Percentiles rank a stretch among this genome's conserved stretches.
Evolutionary conservation across 2,113 vertebrate genomes (phyloP).

Genomic region (Spea bombifrons): DNA sequence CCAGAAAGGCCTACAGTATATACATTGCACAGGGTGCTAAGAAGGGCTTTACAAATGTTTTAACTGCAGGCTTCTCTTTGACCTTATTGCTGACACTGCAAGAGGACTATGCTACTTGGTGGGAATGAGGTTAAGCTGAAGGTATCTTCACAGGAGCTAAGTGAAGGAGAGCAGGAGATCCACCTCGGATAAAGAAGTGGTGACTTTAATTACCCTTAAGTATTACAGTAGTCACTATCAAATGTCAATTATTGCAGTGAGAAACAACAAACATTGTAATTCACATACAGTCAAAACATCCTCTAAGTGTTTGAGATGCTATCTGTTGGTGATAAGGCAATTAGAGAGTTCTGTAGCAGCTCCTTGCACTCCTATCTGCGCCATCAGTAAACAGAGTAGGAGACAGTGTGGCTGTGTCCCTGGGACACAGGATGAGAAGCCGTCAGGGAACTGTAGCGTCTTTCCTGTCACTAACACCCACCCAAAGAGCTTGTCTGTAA

Average conservation of each 20-base stretch:
- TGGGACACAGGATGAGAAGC: slow-evolving; percentile 58
- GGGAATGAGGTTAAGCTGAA: slow-evolving; percentile 20
- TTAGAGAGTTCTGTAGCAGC: slow-evolving; percentile 55
- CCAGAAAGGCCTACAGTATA: no score
- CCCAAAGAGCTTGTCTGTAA: slow-evolving; percentile 41
- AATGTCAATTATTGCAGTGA: slow-evolving; percentile 64
- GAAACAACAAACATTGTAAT: slow-evolving; percentile 66
- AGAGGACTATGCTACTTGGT: background rate
- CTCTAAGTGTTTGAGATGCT: slow-evolving; percentile 57
- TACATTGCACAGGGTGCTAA: no score
- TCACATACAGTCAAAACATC: slow-evolving; percentile 66
- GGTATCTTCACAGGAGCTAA: slow-evolving; percentile 37
- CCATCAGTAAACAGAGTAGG: slow-evolving; percentile 69
- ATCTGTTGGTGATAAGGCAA: slow-evolving; percentile 56
- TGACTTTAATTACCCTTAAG: slow-evolving; percentile 47
- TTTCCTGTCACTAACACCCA: slow-evolving; percentile 46
- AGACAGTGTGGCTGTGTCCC: slow-evolving; percentile 66
- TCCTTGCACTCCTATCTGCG: slow-evolving; percentile 53
- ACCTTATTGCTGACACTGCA: no score
- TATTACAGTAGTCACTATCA: slow-evolving; percentile 60
- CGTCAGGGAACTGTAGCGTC: slow-evolving; percentile 40
- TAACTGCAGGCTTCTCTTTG: no score
- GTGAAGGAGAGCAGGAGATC: slow-evolving; percentile 38
- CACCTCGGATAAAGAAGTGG: slow-evolving; percentile 42
- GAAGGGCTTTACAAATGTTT: no score